phyloP scores from a whole-genome alignment of 2,888 invertebrate species.

The Lithophane semibrunnea region DNA sequence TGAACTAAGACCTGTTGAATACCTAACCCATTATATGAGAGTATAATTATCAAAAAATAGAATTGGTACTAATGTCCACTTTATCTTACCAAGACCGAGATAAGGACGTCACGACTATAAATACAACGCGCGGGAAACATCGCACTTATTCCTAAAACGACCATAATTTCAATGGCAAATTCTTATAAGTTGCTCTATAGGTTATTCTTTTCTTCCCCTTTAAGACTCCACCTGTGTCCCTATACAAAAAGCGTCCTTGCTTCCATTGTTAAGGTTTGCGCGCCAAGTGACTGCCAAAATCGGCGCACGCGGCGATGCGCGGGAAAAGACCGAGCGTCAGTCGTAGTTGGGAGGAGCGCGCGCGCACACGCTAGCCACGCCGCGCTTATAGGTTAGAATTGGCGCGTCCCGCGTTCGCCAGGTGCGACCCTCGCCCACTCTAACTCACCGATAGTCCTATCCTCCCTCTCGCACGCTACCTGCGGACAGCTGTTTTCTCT shows the following conservation, averaged over 20 bases:
- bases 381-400: constrained; percentile 88
- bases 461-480: constrained; percentile 82
- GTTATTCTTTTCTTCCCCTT: constrained; percentile 78
- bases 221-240: constrained; percentile 85
- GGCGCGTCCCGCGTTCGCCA: constrained; percentile 86
- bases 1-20: constrained; percentile 56
- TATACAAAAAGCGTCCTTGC: constrained; percentile 89
- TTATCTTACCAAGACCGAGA: constrained; percentile 72
- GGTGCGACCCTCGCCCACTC: constrained; percentile 85
- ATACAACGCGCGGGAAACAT: constrained; percentile 65
- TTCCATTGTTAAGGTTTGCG: constrained; percentile 87
- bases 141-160: constrained; percentile 30
- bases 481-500: constrained; percentile 89
- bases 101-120: constrained; percentile 73
- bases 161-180: constrained; percentile 30
- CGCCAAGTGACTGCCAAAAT: constrained; percentile 89
- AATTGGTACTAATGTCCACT: constrained; percentile 64
- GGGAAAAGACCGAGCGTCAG: constrained; percentile 84
- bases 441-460: constrained; percentile 72
- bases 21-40: constrained; percentile 47
- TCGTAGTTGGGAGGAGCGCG: constrained; percentile 78
- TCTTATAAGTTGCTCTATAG: constrained; percentile 39
- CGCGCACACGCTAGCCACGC: constrained; percentile 81
- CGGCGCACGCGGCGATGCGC: constrained; percentile 84
- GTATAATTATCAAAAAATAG: constrained; percentile 57